Evolutionary conservation across 2,113 vertebrate species (phyloP).

Genomic region (Scatophagus argus): DNA sequence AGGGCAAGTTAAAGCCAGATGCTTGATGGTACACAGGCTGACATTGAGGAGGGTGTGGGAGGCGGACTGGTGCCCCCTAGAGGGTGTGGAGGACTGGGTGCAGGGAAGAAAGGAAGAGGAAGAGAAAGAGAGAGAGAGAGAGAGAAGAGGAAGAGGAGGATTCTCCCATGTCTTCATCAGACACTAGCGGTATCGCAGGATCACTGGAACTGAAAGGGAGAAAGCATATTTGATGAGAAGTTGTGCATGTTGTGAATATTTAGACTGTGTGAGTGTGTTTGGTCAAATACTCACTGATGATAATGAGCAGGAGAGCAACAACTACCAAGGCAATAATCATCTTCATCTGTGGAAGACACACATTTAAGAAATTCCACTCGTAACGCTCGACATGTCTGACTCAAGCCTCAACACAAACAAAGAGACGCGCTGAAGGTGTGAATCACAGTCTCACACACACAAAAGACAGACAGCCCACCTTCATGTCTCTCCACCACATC

Average conservation of each 20-base stretch:
- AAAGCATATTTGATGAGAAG: neutral
- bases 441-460: neutral
- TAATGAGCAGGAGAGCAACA: slow-evolving; percentile 90
- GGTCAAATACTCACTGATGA: slow-evolving; percentile 90
- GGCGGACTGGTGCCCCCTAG: slow-evolving; percentile 65
- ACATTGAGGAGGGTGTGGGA: slow-evolving; percentile 47
- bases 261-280: neutral
- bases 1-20: slow-evolving; percentile 37
- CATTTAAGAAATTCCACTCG: neutral
- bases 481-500: slow-evolving; percentile 98
- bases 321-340: slow-evolving; percentile 90
- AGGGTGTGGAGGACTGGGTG: slow-evolving; percentile 67
- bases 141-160: slow-evolving; percentile 43
- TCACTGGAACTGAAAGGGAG: slow-evolving; percentile 81
- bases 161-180: slow-evolving; percentile 32
- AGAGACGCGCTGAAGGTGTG: neutral
- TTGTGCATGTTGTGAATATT: neutral
- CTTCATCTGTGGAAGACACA: slow-evolving; percentile 89
- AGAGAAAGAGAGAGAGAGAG: slow-evolving; percentile 12
- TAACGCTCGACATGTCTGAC: neutral
- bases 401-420: neutral
- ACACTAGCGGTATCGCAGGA: slow-evolving; percentile 82
- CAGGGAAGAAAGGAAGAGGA: slow-evolving; percentile 17
- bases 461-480: slow-evolving; percentile 83
- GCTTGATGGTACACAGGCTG: slow-evolving; percentile 28